A percentile compares a stretch with the other conserved stretches of the same genome.
Evolutionary conservation across 2,113 vertebrate genomes (phyloP).

Genomic region (Ammospiza caudacuta): DNA sequence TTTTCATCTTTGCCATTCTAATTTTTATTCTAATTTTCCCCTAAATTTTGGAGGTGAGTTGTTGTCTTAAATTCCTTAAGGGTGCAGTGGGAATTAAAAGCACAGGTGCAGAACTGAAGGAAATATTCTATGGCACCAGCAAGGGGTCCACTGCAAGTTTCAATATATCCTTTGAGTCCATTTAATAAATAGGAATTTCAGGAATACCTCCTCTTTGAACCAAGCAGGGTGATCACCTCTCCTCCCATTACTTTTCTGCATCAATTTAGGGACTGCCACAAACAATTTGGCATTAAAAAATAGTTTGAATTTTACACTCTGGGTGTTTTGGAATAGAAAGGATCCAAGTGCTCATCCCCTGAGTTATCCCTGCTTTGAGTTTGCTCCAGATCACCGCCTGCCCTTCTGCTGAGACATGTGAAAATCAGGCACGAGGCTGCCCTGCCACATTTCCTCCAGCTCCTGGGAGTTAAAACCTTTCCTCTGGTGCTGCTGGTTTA

Average conservation of each 20-base stretch:
- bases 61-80: not conserved
- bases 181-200: not conserved
- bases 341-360: not conserved
- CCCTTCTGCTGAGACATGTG: not conserved
- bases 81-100: not conserved
- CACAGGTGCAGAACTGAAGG: not conserved
- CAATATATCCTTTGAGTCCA: not conserved
- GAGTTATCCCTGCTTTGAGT: not conserved
- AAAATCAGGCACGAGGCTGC: not conserved
- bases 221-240: not conserved
- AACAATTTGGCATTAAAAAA: fast-evolving
- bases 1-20: not conserved
- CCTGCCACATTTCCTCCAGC: not conserved
- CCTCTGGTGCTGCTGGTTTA: not conserved
- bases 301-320: not conserved
- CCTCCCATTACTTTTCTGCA: not conserved
- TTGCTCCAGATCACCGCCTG: not conserved
- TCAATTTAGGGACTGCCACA: not conserved
- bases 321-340: not conserved
- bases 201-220: not conserved
- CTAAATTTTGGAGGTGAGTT: not conserved
- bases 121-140: not conserved
- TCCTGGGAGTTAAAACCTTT: not conserved
- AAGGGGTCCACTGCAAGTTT: not conserved
- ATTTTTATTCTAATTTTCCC: not conserved